A percentile compares a stretch with the other conserved stretches of the same genome.
phyloP scores from a whole-genome alignment of 2,888 invertebrate species.

The Noctuana brunneofusca region DNA sequence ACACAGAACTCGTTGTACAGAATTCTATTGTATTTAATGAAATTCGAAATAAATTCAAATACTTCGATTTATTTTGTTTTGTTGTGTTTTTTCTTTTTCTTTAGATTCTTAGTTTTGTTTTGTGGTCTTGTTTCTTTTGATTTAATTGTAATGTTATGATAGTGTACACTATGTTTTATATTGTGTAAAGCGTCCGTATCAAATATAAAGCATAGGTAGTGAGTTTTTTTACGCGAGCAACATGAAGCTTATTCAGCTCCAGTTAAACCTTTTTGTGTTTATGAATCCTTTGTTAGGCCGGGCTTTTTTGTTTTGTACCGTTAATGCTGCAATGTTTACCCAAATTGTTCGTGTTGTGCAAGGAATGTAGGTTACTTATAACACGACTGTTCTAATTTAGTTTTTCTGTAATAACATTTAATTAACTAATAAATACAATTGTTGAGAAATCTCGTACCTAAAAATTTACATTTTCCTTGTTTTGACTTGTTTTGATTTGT shows the following conservation, averaged over 20 bases:
- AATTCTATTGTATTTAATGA: no score
- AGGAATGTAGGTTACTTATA: constrained; percentile 19
- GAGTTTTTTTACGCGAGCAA: constrained; percentile 21
- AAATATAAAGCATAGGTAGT: constrained; percentile 5
- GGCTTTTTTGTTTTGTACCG: constrained; percentile 30
- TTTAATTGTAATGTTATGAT: no score
- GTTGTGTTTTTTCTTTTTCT: no score
- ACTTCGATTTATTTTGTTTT: no score
- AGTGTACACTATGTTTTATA: not conserved
- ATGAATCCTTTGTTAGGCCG: constrained; percentile 32
- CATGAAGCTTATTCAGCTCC: constrained; percentile 35
- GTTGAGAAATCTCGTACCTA: not conserved
- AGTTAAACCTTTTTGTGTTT: constrained; percentile 35
- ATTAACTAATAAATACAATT: not conserved
- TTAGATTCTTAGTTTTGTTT: not conserved
- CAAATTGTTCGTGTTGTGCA: constrained; percentile 14
- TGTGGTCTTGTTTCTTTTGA: no score
- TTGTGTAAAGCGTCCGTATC: not conserved
- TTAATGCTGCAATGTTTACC: constrained; percentile 12
- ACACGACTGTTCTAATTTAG: not conserved
- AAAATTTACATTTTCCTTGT: no score
- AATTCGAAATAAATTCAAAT: no score
- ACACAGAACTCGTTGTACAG: no score
- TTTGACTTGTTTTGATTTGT: not conserved
- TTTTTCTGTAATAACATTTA: not conserved